Conservation (phyloP, 2,113 vertebrate genomes). For the Sardina pilchardus region DNA sequence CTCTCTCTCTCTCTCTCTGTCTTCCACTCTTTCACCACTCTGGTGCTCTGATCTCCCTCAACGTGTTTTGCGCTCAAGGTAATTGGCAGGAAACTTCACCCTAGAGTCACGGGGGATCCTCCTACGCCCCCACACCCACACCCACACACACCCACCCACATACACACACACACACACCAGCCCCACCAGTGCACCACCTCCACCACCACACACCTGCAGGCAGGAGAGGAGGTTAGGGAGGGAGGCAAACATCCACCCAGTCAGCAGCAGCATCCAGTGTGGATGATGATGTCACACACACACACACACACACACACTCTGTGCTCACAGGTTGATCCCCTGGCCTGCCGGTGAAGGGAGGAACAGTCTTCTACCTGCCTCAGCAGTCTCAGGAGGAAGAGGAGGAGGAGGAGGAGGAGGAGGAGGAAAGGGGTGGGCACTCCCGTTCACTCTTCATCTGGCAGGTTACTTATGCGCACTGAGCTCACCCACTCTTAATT, state of each 20-base stretch:
- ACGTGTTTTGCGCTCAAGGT: background rate
- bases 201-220: background rate
- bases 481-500: background rate
- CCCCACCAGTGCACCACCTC: too few species aligned
- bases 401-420: background rate
- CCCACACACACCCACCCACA: background rate
- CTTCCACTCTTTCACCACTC: background rate
- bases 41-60: background rate
- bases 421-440: background rate
- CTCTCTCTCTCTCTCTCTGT: background rate
- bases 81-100: background rate
- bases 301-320: background rate
- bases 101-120: background rate
- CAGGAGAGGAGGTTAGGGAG: background rate
- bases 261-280: background rate
- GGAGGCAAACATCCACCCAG: background rate
- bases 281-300: background rate
- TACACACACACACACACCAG: background rate
- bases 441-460: background rate
- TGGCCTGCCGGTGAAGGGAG: background rate
- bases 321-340: too few species aligned
- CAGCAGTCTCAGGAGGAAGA: background rate
- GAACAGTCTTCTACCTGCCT: background rate
- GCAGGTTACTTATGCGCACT: background rate
- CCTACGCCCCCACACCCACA: background rate